Conservation (phyloP, 2,888 invertebrate species). For the Lucinisca nassula region DNA sequence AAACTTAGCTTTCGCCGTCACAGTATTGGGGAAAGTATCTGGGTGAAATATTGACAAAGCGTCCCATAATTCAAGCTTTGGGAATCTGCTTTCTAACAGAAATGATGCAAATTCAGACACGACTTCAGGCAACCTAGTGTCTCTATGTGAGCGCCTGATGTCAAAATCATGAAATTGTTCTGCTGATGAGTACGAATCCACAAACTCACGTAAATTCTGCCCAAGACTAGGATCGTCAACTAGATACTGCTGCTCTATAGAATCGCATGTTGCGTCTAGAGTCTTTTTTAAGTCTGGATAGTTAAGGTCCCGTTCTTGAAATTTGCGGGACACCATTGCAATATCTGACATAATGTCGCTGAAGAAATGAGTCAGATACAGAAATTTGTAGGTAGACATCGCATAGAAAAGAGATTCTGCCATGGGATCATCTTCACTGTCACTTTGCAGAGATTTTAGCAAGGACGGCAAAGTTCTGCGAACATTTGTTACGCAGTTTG, state of each 20-base stretch:
- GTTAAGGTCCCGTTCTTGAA: slow-evolving; percentile 22
- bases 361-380: slow-evolving; percentile 43
- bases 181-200: slow-evolving; percentile 1
- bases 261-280: slow-evolving; percentile 32
- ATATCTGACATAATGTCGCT: slow-evolving; percentile 50
- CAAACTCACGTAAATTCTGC: slow-evolving; percentile 18
- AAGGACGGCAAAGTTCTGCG: slow-evolving; percentile 26
- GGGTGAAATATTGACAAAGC: no score
- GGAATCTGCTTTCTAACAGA: slow-evolving; percentile 27
- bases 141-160: slow-evolving; percentile 25
- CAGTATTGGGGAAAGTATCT: slow-evolving; percentile 25
- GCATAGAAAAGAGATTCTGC: slow-evolving; percentile 21
- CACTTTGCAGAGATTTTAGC: slow-evolving; percentile 45
- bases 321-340: slow-evolving; percentile 30
- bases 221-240: slow-evolving; percentile 30
- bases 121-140: slow-evolving; percentile 19
- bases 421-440: slow-evolving; percentile 40
- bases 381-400: slow-evolving; percentile 40
- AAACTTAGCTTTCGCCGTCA: slow-evolving; percentile 31
- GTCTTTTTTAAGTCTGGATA: slow-evolving; percentile 17
- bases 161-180: slow-evolving; percentile 25
- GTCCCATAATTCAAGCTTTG: slow-evolving; percentile 41
- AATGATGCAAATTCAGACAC: slow-evolving; percentile 31
- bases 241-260: slow-evolving; percentile 50
- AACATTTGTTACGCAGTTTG: slow-evolving; percentile 36